These are phyloP conservation scores for Synanthedon myopaeformis DNA, from an alignment of 2,888 invertebrate species.

Conservation along the genomic window DNA sequence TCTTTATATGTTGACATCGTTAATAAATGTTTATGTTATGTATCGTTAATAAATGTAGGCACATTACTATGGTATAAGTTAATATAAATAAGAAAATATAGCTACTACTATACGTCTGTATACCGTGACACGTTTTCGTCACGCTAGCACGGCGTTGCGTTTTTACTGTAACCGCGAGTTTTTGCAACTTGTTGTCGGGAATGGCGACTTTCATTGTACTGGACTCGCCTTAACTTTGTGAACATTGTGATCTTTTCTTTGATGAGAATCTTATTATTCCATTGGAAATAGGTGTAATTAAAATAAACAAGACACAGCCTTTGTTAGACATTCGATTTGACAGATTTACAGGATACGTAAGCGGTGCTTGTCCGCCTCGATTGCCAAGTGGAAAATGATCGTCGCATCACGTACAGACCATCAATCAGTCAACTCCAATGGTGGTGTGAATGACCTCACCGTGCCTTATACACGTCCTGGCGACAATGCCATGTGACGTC, in stretches of 20 bases:
- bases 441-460: constrained; percentile 43
- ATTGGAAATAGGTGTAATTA: too few relatives aligned
- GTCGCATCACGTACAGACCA: constrained; percentile 26
- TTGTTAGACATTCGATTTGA: too few relatives aligned
- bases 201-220: neutral
- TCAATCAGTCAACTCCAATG: constrained; percentile 26
- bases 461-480: constrained; percentile 22
- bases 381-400: constrained; percentile 1
- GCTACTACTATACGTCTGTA: neutral
- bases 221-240: too few relatives aligned
- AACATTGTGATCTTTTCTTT: too few relatives aligned
- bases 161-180: neutral
- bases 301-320: too few relatives aligned
- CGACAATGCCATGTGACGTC: constrained; percentile 31
- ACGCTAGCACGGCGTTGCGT: neutral
- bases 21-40: too few relatives aligned
- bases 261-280: too few relatives aligned
- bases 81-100: neutral
- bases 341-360: too few relatives aligned
- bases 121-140: neutral
- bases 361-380: neutral
- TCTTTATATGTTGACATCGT: too few relatives aligned
- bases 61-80: too few relatives aligned
- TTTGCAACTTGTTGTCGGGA: neutral
- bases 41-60: too few relatives aligned